A percentile compares a stretch with the other conserved stretches of the same genome.
phyloP scores from a whole-genome alignment of 1,140 invertebrate genomes.

The Apis florea region DNA sequence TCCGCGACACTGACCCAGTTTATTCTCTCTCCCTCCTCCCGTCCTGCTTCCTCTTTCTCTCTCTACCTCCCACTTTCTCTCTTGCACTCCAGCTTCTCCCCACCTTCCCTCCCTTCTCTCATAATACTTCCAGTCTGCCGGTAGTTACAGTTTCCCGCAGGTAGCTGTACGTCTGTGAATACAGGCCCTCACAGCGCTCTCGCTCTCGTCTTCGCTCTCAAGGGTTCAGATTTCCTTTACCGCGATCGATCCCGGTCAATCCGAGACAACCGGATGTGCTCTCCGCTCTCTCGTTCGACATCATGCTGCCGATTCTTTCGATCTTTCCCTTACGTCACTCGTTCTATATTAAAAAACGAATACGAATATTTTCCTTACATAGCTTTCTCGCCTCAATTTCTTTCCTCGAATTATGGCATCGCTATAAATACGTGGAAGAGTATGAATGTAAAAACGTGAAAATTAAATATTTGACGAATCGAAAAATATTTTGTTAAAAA shows the following conservation, averaged over 20 bases:
- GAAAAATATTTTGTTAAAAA: background rate
- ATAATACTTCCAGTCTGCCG: slow-evolving; percentile 59
- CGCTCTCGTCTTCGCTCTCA: slow-evolving; percentile 39
- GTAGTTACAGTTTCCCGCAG: slow-evolving; percentile 61
- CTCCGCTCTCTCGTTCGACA: slow-evolving; percentile 11
- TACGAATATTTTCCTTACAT: slow-evolving; percentile 43
- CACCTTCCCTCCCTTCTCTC: background rate
- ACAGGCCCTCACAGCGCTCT: slow-evolving; percentile 33
- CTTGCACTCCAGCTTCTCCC: background rate
- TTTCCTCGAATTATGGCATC: background rate
- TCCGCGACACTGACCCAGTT: slow-evolving; percentile 81
- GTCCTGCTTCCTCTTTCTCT: slow-evolving; percentile 39
- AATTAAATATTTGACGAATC: background rate
- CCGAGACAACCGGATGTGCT: slow-evolving; percentile 35
- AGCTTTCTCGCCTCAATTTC: slow-evolving; percentile 16
- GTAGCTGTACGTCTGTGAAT: slow-evolving; percentile 53
- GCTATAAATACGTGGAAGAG: background rate
- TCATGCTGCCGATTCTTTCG: background rate
- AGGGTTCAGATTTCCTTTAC: slow-evolving; percentile 25
- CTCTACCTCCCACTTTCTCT: slow-evolving; percentile 26
- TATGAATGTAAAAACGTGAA: background rate
- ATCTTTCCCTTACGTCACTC: slow-evolving; percentile 29
- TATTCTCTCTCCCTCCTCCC: slow-evolving; percentile 61
- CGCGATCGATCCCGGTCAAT: background rate
- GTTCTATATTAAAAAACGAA: slow-evolving; percentile 18